These are phyloP conservation scores for Cnemophilus loriae DNA, from an alignment of 2,113 vertebrate genomes.

Conservation along the genomic window DNA sequence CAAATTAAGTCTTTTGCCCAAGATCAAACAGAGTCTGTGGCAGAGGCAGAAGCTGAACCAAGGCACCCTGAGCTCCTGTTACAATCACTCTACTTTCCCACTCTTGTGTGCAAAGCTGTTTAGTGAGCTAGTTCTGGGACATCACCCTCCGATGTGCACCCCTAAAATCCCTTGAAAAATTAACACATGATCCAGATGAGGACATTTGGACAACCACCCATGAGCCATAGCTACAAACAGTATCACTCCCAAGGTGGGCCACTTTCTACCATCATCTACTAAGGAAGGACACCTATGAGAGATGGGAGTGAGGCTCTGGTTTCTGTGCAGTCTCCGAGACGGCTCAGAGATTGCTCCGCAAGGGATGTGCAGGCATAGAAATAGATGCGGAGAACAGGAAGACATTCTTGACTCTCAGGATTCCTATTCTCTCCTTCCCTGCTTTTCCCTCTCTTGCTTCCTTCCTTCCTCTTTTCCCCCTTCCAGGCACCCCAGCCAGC, in stretches of 20 bases:
- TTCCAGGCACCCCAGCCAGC: neutral
- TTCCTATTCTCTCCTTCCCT: neutral
- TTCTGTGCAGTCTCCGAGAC: accelerated
- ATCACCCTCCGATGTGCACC: neutral
- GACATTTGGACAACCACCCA: neutral
- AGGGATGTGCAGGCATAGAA: neutral
- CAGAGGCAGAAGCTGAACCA: neutral
- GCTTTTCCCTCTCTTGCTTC: neutral
- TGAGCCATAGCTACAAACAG: neutral
- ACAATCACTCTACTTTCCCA: neutral
- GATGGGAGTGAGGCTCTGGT: neutral
- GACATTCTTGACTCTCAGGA: neutral
- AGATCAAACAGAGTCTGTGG: neutral
- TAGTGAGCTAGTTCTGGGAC: neutral
- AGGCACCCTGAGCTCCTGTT: neutral
- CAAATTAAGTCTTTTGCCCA: neutral
- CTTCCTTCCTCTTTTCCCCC: neutral
- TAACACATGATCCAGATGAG: neutral
- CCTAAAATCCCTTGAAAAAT: constrained; percentile 11
- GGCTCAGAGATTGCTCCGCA: neutral
- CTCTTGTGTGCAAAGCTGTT: neutral
- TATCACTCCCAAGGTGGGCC: neutral
- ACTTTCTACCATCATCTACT: neutral
- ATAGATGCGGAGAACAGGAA: neutral
- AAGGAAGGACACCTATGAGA: neutral